Percentiles rank a stretch among this genome's conserved stretches.
phyloP scores from a whole-genome alignment of 2,113 vertebrate genomes.

The Salvator merianae region DNA sequence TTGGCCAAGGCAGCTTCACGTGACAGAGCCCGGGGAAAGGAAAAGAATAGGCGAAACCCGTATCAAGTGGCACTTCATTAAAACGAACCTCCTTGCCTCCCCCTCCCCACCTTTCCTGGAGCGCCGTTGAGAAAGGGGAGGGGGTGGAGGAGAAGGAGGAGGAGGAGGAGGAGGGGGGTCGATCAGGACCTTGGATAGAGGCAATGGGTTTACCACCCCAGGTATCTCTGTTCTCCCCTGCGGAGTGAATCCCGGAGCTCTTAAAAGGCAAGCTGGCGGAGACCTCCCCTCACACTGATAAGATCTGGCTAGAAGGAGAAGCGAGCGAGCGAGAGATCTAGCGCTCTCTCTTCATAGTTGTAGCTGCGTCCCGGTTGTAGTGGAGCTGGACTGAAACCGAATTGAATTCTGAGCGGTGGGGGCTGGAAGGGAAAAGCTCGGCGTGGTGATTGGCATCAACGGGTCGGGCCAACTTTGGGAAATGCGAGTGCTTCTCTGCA shows the following conservation, averaged over 20 bases:
- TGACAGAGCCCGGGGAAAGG: slow-evolving; percentile 85
- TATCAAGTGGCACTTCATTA: slow-evolving; percentile 85
- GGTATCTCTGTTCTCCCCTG: slow-evolving; percentile 38
- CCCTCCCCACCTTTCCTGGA: slow-evolving; percentile 58
- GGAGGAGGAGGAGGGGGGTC: slow-evolving; percentile 8
- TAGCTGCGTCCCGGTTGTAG: slow-evolving; percentile 61
- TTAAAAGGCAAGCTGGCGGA: slow-evolving; percentile 61
- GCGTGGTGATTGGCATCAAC: slow-evolving; percentile 70
- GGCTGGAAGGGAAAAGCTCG: slow-evolving; percentile 70
- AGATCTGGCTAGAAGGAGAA: slow-evolving; percentile 48
- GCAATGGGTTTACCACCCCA: slow-evolving; percentile 65
- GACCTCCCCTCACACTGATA: slow-evolving; percentile 56
- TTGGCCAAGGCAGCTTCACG: slow-evolving; percentile 85
- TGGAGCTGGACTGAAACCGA: slow-evolving; percentile 1
- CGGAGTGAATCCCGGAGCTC: slow-evolving; percentile 51
- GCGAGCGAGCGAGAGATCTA: slow-evolving; percentile 37
- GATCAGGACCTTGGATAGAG: slow-evolving; percentile 96
- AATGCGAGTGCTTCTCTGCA: slow-evolving; percentile 91
- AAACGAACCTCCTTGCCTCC: slow-evolving; percentile 75
- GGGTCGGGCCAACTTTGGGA: slow-evolving; percentile 94
- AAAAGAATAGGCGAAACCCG: slow-evolving; percentile 79
- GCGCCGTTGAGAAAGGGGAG: slow-evolving; percentile 32
- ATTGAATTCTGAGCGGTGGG: slow-evolving; percentile 63
- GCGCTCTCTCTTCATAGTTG: slow-evolving; percentile 41
- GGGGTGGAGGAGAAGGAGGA: slow-evolving; percentile 20